Evolutionary conservation across 2,113 vertebrate species (phyloP), one percentile per base, ranked within the genome.

Genomic region (Maccullochella peelii): DNA sequence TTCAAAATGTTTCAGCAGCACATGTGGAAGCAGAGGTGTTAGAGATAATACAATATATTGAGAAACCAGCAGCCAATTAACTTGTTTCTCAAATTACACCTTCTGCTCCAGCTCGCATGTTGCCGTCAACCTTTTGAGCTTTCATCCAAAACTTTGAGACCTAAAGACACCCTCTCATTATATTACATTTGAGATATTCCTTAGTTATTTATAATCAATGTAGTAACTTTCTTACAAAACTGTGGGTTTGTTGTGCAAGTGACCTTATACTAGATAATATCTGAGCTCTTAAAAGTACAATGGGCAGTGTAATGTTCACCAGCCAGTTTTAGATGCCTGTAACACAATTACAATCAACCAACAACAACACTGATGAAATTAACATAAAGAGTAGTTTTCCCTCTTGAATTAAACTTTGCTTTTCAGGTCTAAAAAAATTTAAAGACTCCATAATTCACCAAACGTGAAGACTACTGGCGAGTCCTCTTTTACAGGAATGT

Each of bases 391-490:
- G 3, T 18, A 36, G 25, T 55, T 47, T 44, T 36, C 25, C 20
- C 21, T 38, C 8, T 76, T 27, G 16, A 27, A 76, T 62, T 7
- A 63, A 52, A 20, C 21, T 38, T 65, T 21, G 44, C 36, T 15
- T 18, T 30, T 30, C n/a, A 42, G 52, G 52, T 57, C 4, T 27
- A 38, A 42, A 77, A 18, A 25, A 54, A 27, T 61, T 61, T 20
- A 1, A 76, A 76, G 18, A 50, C 12, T 68, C 7, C 6, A 8
- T 49, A 25, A 66, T 88, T 91, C 76, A 96, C 96, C 96, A 2
- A 96, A 15, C 5, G 88, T 79, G 49, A 96, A 77, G 73, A 96
- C 52, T 5, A 95, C 91, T 15, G 94, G 88, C 6, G 95, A 95
- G 12, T 74, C 27, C 14, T 36, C 11, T 61, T 94, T 76, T 7